A percentile compares a stretch with the other conserved stretches of the same genome.
phyloP scores from a whole-genome alignment of 2,797 vertebrate genomes.

The Acanthiza pusilla region DNA sequence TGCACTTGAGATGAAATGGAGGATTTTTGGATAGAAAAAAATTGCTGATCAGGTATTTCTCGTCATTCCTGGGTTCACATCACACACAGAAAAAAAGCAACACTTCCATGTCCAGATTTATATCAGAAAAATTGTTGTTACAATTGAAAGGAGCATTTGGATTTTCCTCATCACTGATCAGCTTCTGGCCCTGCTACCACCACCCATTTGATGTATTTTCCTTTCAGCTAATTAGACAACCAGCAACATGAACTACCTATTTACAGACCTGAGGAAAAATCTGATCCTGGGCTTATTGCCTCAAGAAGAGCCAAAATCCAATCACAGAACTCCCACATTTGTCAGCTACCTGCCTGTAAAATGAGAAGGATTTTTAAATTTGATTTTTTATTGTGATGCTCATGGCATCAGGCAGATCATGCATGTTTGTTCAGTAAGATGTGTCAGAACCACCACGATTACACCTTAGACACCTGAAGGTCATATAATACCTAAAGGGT shows the following conservation, averaged over 20 bases:
- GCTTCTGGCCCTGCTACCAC: not conserved
- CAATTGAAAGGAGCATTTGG: not conserved
- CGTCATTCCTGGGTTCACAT: not conserved
- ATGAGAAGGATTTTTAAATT: not conserved
- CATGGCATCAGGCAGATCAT: not conserved
- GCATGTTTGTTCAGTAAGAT: not conserved
- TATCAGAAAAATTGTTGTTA: not conserved
- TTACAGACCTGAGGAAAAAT: not conserved
- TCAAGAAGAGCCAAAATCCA: not conserved
- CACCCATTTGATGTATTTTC: not conserved
- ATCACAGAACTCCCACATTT: not conserved
- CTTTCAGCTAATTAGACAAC: not conserved
- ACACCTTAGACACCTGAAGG: not conserved
- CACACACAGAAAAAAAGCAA: not conserved
- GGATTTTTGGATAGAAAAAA: not conserved
- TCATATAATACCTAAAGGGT: not conserved
- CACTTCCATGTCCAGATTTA: not conserved
- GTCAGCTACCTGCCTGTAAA: not conserved
- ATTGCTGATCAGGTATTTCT: not conserved
- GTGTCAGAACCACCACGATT: not conserved
- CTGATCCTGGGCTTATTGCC: not conserved
- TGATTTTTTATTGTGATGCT: not conserved
- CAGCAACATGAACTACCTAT: not conserved
- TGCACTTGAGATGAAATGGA: not conserved
- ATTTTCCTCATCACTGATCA: not conserved